Evolutionary conservation across 2,797 vertebrate genomes (phyloP).

Genomic region (Hoplostethus atlanticus): DNA sequence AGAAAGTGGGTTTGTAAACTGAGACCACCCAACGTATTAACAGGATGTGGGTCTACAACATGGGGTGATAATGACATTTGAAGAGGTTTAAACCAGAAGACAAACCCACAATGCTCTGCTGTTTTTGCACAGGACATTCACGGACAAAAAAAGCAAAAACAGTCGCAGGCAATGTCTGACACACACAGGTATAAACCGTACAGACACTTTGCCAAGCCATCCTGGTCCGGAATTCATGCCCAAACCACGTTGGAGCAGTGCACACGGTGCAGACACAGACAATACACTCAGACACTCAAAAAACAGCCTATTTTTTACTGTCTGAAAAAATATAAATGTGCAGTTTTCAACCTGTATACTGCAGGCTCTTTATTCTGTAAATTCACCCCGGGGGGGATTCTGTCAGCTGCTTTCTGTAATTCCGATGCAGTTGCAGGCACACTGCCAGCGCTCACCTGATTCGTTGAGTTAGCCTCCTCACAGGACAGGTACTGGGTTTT

Average conservation of each 20-base stretch:
- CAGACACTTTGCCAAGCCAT: conserved; percentile 27
- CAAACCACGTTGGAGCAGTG: conserved; percentile 4
- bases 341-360: neutral
- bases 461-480: conserved; percentile 20
- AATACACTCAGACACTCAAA: neutral
- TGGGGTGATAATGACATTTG: conserved; percentile 37
- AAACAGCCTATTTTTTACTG: conserved; percentile 10
- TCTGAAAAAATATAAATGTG: conserved; percentile 23
- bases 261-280: neutral
- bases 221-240: neutral
- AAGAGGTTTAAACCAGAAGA: conserved; percentile 26
- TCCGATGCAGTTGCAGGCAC: conserved; percentile 19
- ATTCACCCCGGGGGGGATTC: conserved; percentile 3
- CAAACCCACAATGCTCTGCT: conserved; percentile 16
- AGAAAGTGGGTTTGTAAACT: conserved; percentile 35
- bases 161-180: conserved; percentile 12
- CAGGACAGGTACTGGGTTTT: conserved; percentile 21
- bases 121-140: conserved; percentile 28
- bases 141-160: conserved; percentile 20
- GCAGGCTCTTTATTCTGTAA: conserved; percentile 17
- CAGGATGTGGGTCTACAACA: conserved; percentile 44
- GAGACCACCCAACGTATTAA: conserved; percentile 47
- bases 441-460: conserved; percentile 34
- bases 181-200: conserved; percentile 21
- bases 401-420: conserved; percentile 20